phyloP scores from a whole-genome alignment of 2,888 invertebrate genomes.

The Cantharis rufa region DNA sequence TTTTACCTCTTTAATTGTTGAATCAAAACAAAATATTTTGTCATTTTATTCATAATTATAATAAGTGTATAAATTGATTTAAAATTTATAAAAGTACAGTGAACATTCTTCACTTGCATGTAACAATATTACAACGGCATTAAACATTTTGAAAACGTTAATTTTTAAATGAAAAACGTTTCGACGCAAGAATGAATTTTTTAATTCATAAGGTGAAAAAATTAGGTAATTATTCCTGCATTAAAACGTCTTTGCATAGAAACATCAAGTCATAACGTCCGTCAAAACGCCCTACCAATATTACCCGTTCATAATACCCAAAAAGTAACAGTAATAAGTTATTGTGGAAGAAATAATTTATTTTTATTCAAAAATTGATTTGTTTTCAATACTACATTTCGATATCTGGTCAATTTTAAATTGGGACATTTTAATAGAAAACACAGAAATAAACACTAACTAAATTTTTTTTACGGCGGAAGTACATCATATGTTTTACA shows the following conservation, averaged over 20 bases:
- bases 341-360: background rate
- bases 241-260: background rate
- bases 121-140: background rate
- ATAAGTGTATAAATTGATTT: background rate
- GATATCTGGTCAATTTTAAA: background rate
- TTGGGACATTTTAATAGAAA: too few species aligned
- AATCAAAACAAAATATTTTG: background rate
- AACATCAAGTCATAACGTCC: background rate
- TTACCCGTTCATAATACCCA: background rate
- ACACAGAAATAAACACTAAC: background rate
- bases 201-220: background rate
- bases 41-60: background rate
- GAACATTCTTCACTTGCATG: background rate
- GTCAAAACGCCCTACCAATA: background rate
- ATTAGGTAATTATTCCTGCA: background rate
- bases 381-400: background rate
- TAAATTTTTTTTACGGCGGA: background rate
- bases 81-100: background rate
- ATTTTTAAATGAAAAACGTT: background rate
- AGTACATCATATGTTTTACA: background rate
- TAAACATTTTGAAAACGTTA: background rate
- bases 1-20: background rate
- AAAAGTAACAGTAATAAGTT: background rate
- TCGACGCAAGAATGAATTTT: background rate
- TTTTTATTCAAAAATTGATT: background rate